phyloP scores from a whole-genome alignment of 2,888 invertebrate species.

The Watsonalla binaria region DNA sequence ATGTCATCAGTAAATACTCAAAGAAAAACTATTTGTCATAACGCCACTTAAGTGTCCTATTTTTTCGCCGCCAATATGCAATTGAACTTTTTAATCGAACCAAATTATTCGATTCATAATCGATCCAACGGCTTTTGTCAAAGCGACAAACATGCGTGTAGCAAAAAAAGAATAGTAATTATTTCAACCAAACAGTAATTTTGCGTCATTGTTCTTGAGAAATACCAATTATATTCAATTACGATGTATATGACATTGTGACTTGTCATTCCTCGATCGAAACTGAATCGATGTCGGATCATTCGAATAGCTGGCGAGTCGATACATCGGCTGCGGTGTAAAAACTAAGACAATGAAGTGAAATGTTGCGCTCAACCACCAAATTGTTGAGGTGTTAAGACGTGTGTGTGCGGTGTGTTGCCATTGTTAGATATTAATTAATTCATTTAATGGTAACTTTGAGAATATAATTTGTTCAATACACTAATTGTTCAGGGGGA shows the following conservation, averaged over 20 bases:
- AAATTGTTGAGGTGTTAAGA: background rate
- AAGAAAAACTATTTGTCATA: background rate
- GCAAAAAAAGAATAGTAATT: constrained; percentile 65
- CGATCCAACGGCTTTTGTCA: constrained; percentile 55
- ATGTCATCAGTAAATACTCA: background rate
- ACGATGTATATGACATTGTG: constrained; percentile 74
- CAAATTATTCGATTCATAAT: constrained; percentile 40
- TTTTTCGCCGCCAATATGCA: background rate
- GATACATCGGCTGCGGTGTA: constrained; percentile 33
- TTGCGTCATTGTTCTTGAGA: constrained; percentile 75
- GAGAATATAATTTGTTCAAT: background rate
- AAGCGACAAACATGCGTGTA: constrained; percentile 41
- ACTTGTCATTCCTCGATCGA: constrained; percentile 65
- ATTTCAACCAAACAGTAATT: constrained; percentile 74
- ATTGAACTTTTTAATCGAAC: constrained; percentile 6
- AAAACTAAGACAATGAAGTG: constrained; percentile 66
- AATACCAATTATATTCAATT: constrained; percentile 78
- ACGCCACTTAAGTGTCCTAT: background rate
- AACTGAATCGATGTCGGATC: constrained; percentile 63
- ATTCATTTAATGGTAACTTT: background rate
- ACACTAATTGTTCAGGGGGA: too few relatives aligned
- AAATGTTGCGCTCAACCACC: constrained; percentile 27
- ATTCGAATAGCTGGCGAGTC: constrained; percentile 50
- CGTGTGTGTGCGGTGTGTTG: background rate
- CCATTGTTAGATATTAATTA: background rate